A percentile compares a stretch with the other conserved stretches of the same genome.
phyloP scores from a whole-genome alignment of 2,888 invertebrate species.

The Alentia gelatinosa region DNA sequence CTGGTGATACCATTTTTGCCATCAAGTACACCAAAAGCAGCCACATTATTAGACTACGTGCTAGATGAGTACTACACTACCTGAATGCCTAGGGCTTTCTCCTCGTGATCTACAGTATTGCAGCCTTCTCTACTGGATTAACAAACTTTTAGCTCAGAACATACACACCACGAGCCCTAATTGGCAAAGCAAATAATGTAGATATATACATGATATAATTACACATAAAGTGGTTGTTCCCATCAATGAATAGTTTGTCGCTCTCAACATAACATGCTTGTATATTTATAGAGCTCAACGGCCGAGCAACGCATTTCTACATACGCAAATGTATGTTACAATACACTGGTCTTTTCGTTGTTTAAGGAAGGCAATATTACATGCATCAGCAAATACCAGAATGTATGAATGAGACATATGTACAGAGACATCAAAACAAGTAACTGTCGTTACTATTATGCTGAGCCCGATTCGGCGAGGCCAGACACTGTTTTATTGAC shows the following conservation, averaged over 20 bases:
- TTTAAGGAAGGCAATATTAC: slow-evolving; percentile 36
- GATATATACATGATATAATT: slow-evolving; percentile 29
- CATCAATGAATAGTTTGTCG: slow-evolving; percentile 6
- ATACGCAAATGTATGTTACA: neutral
- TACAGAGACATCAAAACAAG: neutral
- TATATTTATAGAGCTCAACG: slow-evolving; percentile 19
- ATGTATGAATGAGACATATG: neutral
- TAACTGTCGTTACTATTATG: neutral
- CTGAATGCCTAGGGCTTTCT: neutral
- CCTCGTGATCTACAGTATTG: slow-evolving; percentile 6
- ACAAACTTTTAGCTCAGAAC: slow-evolving; percentile 18
- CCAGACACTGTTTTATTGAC: neutral
- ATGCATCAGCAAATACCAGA: slow-evolving; percentile 40
- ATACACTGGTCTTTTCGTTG: neutral
- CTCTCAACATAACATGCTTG: slow-evolving; percentile 27
- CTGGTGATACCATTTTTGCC: slow-evolving; percentile 34
- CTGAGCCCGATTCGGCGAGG: neutral
- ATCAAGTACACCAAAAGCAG: slow-evolving; percentile 32
- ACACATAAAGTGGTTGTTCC: slow-evolving; percentile 29
- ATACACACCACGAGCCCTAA: slow-evolving; percentile 33
- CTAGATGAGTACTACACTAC: neutral
- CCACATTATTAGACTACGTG: neutral
- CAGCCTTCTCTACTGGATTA: neutral
- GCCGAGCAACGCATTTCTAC: neutral
- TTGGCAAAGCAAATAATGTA: slow-evolving; percentile 8